Evolutionary conservation across 1,140 invertebrate species (phyloP).

Genomic region (Bombus sylvicola): DNA sequence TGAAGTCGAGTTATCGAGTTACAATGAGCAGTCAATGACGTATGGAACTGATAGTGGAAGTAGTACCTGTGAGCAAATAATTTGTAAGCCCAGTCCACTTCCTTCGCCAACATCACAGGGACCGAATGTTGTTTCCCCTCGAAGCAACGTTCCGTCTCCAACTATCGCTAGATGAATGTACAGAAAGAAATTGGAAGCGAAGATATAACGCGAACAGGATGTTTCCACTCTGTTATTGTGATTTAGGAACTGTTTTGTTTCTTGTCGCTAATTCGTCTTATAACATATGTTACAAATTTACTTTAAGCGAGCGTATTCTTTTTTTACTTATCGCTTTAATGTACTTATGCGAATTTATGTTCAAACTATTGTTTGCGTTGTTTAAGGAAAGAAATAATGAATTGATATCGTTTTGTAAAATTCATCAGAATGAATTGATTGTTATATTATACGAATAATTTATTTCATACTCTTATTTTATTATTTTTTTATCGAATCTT

Average conservation of each 20-base stretch:
- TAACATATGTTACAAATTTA: slow-evolving; percentile 1
- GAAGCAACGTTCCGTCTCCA: slow-evolving; percentile 75
- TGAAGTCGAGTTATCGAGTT: slow-evolving; percentile 74
- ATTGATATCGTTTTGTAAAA: slow-evolving; percentile 31
- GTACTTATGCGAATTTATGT: slow-evolving; percentile 39
- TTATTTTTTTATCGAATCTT: neutral
- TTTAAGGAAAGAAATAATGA: neutral
- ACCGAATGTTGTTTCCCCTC: slow-evolving; percentile 72
- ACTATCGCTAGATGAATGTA: slow-evolving; percentile 79
- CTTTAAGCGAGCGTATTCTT: slow-evolving; percentile 25
- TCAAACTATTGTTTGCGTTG: slow-evolving; percentile 29
- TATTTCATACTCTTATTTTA: slow-evolving; percentile 19
- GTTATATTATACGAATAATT: slow-evolving; percentile 48
- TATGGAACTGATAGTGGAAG: slow-evolving; percentile 75
- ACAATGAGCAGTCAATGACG: slow-evolving; percentile 64
- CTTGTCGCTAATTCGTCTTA: slow-evolving; percentile 25
- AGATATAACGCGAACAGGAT: slow-evolving; percentile 23
- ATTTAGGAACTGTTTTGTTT: slow-evolving; percentile 44
- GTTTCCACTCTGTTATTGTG: slow-evolving; percentile 34
- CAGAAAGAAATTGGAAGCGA: slow-evolving; percentile 38
- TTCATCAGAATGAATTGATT: slow-evolving; percentile 6
- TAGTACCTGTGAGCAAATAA: slow-evolving; percentile 79
- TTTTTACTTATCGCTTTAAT: slow-evolving; percentile 16
- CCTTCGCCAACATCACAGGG: slow-evolving; percentile 74
- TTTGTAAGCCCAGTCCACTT: slow-evolving; percentile 79